Evolutionary conservation across 2,797 vertebrate genomes (phyloP).

Genomic region (Leptodactylus fallax): DNA sequence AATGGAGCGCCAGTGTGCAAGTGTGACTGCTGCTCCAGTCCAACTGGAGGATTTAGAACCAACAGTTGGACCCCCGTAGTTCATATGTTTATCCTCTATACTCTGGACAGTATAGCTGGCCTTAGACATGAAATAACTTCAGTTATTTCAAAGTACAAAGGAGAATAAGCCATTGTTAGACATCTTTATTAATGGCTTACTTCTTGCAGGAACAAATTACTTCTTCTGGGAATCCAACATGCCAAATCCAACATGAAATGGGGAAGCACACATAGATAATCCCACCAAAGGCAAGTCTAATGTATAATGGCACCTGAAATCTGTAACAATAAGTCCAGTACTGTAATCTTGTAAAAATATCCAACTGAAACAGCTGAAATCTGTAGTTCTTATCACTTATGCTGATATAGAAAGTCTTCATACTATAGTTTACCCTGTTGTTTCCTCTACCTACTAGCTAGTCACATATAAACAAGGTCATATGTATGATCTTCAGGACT

Average conservation of each 20-base stretch:
- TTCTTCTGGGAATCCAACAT: background rate
- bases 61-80: too few species aligned
- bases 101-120: too few species aligned
- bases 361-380: background rate
- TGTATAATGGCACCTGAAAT: background rate
- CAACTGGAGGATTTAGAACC: too few species aligned
- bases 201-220: background rate
- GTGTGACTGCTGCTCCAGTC: too few species aligned
- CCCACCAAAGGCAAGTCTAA: background rate
- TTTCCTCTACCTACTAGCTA: background rate
- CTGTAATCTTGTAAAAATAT: too few species aligned
- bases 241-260: background rate
- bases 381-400: background rate
- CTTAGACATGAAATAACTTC: too few species aligned
- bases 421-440: background rate
- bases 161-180: background rate
- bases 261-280: background rate
- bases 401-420: background rate
- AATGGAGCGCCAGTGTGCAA: too few species aligned
- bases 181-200: background rate
- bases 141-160: background rate
- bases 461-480: conserved; percentile 12
- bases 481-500: background rate
- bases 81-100: too few species aligned
- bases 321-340: too few species aligned